Percentiles rank a stretch among this genome's conserved stretches.
Evolutionary conservation across 1,140 invertebrate species (phyloP).

Genomic region (Prorops nasuta): DNA sequence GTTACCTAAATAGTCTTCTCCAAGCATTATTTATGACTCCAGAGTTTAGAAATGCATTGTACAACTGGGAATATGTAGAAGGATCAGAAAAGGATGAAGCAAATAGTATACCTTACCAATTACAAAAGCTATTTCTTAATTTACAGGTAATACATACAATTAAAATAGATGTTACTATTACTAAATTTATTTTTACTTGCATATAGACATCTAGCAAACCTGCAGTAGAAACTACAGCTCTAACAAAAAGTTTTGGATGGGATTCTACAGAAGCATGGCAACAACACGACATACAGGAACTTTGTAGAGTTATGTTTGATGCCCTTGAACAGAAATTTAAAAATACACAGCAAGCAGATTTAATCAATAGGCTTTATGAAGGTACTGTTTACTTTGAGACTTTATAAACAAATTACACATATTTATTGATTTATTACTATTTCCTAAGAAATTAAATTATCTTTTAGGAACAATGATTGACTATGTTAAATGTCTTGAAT

Average conservation of each 20-base stretch:
- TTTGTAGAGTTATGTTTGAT: slow-evolving; percentile 91
- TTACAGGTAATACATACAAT: slow-evolving; percentile 65
- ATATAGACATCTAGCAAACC: slow-evolving; percentile 73
- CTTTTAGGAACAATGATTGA: slow-evolving; percentile 82
- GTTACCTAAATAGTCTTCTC: slow-evolving; percentile 87
- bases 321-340: slow-evolving; percentile 85
- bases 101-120: slow-evolving; percentile 82
- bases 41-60: slow-evolving; percentile 90
- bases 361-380: slow-evolving; percentile 78
- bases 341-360: slow-evolving; percentile 78
- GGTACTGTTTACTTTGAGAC: slow-evolving; percentile 46
- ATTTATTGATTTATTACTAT: slow-evolving; percentile 3
- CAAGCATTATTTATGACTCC: slow-evolving; percentile 92
- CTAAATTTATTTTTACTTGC: slow-evolving; percentile 27
- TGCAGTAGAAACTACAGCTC: slow-evolving; percentile 83
- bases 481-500: slow-evolving; percentile 89
- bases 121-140: slow-evolving; percentile 86
- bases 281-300: slow-evolving; percentile 90
- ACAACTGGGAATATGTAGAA: slow-evolving; percentile 79
- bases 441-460: slow-evolving; percentile 12
- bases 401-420: no score
- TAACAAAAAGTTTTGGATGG: slow-evolving; percentile 91
- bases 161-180: not conserved
- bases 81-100: slow-evolving; percentile 61
- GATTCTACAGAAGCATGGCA: slow-evolving; percentile 88